Conservation (phyloP, 2,113 vertebrate genomes). For the Daphoenositta chrysoptera region DNA sequence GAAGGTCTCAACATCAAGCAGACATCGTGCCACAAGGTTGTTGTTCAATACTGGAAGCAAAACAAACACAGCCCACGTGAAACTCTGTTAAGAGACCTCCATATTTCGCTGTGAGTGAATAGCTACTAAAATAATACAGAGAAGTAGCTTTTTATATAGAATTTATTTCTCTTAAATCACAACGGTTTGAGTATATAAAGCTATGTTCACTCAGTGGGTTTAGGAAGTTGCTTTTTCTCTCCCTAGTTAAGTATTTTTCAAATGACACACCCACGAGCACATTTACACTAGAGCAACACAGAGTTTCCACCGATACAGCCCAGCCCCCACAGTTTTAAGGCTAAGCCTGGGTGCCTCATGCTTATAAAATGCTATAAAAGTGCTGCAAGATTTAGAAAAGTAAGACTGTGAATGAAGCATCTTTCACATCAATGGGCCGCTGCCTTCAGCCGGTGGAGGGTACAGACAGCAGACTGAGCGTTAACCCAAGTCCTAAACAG, state of each 20-base stretch:
- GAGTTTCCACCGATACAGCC: accelerated
- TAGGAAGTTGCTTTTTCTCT: background rate
- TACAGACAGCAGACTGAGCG: background rate
- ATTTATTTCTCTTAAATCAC: background rate
- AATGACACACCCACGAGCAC: accelerated
- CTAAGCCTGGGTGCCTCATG: accelerated
- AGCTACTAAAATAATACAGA: background rate
- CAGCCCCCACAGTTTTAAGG: accelerated
- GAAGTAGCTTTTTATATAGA: background rate
- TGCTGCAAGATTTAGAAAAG: accelerated
- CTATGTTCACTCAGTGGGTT: background rate
- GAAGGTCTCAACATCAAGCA: background rate
- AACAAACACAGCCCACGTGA: background rate
- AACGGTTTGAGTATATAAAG: background rate
- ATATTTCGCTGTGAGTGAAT: background rate
- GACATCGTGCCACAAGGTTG: background rate
- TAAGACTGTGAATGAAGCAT: no score
- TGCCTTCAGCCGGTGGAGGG: background rate
- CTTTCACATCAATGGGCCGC: background rate
- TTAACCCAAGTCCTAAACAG: background rate
- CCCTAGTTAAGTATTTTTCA: background rate
- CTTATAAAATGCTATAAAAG: background rate
- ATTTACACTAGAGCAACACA: accelerated
- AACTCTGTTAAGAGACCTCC: background rate
- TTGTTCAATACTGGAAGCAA: background rate